A percentile compares a stretch with the other conserved stretches of the same genome.
These are phyloP conservation scores for Orchesellides sinensis DNA, from an alignment of 2,888 invertebrate genomes.

Conservation along the genomic window DNA sequence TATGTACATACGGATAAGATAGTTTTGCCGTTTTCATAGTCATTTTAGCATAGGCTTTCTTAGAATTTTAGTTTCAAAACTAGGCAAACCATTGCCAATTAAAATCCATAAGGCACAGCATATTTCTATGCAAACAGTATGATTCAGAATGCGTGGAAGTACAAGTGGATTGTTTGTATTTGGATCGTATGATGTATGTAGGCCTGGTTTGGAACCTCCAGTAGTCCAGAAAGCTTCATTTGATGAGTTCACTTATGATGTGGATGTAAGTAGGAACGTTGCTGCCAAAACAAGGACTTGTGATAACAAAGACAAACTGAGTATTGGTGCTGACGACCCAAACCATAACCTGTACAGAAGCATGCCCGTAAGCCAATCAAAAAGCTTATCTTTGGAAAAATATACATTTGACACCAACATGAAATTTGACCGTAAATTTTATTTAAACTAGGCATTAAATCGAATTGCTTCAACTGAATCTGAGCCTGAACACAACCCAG, in stretches of 20 bases:
- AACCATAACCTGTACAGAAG: conserved; percentile 69
- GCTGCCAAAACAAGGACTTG: conserved; percentile 80
- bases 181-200: too few species aligned
- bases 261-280: conserved; percentile 90
- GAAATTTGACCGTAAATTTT: not conserved
- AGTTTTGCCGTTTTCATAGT: too few species aligned
- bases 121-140: too few species aligned
- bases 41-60: too few species aligned
- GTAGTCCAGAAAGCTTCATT: conserved; percentile 91
- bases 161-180: too few species aligned
- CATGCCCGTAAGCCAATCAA: conserved; percentile 75
- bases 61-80: too few species aligned
- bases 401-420: too few species aligned
- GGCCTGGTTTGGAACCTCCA: conserved; percentile 86
- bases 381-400: too few species aligned
- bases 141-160: too few species aligned
- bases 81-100: too few species aligned
- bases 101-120: too few species aligned
- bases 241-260: conserved; percentile 87
- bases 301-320: conserved; percentile 74
- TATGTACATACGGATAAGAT: too few species aligned
- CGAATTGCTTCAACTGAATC: conserved; percentile 61
- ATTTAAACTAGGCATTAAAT: conserved; percentile 63
- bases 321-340: conserved; percentile 68
- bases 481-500: conserved; percentile 68